These are phyloP conservation scores for Pseudois nayaur DNA, from an alignment of 2,113 vertebrate species.

Conservation along the genomic window DNA sequence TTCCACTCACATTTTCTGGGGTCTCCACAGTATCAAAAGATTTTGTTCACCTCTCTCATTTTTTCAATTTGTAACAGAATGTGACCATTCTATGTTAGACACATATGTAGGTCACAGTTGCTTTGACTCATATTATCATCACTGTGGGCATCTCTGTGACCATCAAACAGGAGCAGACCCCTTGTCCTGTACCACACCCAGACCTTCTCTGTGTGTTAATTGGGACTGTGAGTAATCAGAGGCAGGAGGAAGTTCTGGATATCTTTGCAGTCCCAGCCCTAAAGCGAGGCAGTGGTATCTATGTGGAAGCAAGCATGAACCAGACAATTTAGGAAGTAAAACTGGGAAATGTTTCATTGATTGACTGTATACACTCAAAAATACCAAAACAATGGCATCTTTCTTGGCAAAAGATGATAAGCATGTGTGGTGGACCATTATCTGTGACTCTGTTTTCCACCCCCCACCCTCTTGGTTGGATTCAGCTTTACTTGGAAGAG, in stretches of 20 bases:
- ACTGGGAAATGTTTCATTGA: background rate
- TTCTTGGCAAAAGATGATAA: background rate
- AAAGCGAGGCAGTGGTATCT: accelerated
- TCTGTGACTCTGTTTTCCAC: background rate
- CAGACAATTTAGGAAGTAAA: background rate
- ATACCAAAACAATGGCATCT: background rate
- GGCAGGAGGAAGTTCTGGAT: background rate
- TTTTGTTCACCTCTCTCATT: background rate
- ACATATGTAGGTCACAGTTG: accelerated
- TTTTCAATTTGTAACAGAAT: background rate
- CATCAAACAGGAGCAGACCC: background rate
- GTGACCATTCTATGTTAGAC: too few relatives aligned
- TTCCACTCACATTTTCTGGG: background rate
- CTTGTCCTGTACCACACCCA: accelerated
- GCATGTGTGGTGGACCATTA: background rate
- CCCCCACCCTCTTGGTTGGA: accelerated
- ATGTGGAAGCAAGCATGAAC: background rate
- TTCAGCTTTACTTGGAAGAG: background rate
- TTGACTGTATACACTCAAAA: background rate
- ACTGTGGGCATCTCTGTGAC: background rate
- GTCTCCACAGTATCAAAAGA: background rate
- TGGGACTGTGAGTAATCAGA: too few relatives aligned
- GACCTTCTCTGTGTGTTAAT: background rate
- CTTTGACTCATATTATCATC: background rate
- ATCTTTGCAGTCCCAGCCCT: background rate